phyloP scores from a whole-genome alignment of 1,140 invertebrate genomes.

The Pygmarrhopalites habei region DNA sequence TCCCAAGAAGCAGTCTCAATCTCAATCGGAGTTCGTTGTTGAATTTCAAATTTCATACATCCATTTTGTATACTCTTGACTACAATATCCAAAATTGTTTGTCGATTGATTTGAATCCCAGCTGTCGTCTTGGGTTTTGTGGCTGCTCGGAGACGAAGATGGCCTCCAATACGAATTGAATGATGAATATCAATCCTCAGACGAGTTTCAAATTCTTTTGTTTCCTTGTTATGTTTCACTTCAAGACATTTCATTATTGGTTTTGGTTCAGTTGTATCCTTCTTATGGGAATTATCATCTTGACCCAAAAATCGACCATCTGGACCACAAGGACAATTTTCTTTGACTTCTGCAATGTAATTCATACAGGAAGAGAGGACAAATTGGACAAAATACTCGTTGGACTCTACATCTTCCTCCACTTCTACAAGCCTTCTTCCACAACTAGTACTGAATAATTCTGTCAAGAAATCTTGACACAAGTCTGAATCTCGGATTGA shows the following conservation, averaged over 20 bases:
- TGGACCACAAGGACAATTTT: conserved; percentile 10
- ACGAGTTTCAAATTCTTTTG: neutral
- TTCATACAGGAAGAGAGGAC: neutral
- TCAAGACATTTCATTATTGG: neutral
- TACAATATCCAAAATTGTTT: too few species aligned
- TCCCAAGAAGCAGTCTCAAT: conserved; percentile 5
- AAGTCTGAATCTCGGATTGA: too few species aligned
- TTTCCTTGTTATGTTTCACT: neutral
- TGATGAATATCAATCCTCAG: neutral
- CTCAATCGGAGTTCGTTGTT: neutral
- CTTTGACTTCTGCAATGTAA: conserved; percentile 3
- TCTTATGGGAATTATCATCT: too few species aligned
- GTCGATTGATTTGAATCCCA: too few species aligned
- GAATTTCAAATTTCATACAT: too few species aligned
- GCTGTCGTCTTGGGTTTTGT: too few species aligned
- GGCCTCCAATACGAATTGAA: conserved; percentile 12
- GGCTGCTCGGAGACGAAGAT: conserved; percentile 8
- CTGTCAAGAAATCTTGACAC: too few species aligned
- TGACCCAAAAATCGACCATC: neutral
- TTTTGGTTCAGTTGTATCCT: too few species aligned
- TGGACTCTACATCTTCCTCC: too few species aligned
- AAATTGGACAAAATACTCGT: conserved; percentile 2
- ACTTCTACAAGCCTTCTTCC: too few species aligned
- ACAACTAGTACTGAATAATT: too few species aligned
- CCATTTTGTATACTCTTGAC: too few species aligned